Conservation (phyloP, 92 coral and sea anemone species). For the Zoanthus gigantus region DNA sequence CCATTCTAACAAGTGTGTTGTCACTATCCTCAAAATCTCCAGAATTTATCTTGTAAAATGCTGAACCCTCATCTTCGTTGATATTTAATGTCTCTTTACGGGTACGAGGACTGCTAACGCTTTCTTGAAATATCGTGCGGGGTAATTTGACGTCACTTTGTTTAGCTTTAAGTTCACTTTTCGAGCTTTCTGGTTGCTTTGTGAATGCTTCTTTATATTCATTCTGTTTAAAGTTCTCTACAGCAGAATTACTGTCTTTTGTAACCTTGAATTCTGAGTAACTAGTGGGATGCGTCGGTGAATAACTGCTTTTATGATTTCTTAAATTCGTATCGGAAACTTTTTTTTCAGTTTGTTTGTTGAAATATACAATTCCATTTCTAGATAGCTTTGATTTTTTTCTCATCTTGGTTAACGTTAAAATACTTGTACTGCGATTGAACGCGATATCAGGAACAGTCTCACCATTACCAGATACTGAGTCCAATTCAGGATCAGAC, state of each 20-base stretch:
- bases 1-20: conserved; percentile 21
- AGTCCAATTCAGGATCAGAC: not conserved
- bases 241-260: not conserved
- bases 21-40: conserved; percentile 20
- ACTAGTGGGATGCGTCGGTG: not conserved
- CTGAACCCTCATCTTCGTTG: not conserved
- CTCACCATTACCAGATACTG: not conserved
- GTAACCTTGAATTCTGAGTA: not conserved
- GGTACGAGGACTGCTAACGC: not conserved
- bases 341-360: not conserved
- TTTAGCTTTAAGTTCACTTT: not conserved
- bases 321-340: too few species aligned
- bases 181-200: not conserved
- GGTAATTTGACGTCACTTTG: not conserved
- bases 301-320: not conserved
- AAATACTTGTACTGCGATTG: not conserved
- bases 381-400: not conserved
- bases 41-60: not conserved
- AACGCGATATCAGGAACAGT: not conserved
- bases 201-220: not conserved
- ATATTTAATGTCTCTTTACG: not conserved
- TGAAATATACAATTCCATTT: not conserved
- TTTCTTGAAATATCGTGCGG: not conserved
- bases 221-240: not conserved
- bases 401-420: not conserved